phyloP scores from a whole-genome alignment of 2,888 invertebrate genomes.

The Microplitis deprimator region DNA sequence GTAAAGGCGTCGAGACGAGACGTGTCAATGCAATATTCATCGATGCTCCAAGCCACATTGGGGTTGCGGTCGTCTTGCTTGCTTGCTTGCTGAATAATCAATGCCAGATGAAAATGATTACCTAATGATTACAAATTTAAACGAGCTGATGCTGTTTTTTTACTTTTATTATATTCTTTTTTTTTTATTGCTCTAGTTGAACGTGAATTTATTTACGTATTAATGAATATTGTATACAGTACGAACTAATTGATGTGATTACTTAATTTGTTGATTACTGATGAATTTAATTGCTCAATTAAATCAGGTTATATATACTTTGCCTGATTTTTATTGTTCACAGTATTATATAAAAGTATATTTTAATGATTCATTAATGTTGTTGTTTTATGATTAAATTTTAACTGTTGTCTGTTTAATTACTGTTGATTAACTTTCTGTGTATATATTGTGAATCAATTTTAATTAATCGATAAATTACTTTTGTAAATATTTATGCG shows the following conservation, averaged over 20 bases:
- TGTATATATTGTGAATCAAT: no score
- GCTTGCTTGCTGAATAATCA: background rate
- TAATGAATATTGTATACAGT: background rate
- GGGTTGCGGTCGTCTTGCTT: slow-evolving; percentile 10
- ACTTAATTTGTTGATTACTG: background rate
- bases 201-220: background rate
- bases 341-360: background rate
- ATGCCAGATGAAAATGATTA: background rate
- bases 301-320: background rate
- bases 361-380: background rate
- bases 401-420: background rate
- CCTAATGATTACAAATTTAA: background rate
- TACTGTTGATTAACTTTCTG: background rate
- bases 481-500: background rate
- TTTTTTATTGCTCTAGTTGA: background rate
- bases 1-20: slow-evolving; percentile 21
- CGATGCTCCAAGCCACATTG: slow-evolving; percentile 9
- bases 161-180: background rate
- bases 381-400: background rate
- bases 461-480: background rate
- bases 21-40: slow-evolving; percentile 39
- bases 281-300: background rate
- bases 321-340: background rate
- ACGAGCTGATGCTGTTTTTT: background rate
- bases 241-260: background rate